Evolutionary conservation across 2,888 invertebrate species (phyloP), one percentile per base, ranked within the genome.

Genomic region (Drosophila borealis): DNA sequence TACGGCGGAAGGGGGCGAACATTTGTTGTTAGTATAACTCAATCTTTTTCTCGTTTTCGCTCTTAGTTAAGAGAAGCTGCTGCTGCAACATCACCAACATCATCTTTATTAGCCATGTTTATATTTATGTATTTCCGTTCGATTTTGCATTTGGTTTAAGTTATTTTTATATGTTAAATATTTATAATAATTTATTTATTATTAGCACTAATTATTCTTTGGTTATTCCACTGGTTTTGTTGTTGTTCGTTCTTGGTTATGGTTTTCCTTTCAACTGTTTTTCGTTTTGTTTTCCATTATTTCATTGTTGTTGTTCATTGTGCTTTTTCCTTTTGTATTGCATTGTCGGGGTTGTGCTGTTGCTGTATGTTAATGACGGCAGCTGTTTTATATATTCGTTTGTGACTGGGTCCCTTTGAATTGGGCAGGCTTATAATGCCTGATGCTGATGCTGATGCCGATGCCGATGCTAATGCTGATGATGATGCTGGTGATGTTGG

Each of bases 1-100:
- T 89, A 94, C 17, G 94, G 90, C 63, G 95, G 94, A 90, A 93
- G 93, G 83, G 92, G 93, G 91, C 89, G 93, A 92, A 78, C 92
- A 90, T 72, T 74, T 72, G 78, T 67, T 88, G 71, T 75, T 79
- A 74, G 64, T 55, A 19, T 61, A 84, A 74, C 70, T 79, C 77
- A 80, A 76, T 75, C 62, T 70, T 44, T 49, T 59, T 65, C 74
- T 71, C 76, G 73, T 51, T 77, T 60, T 60, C 79, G 70, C 71
- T 69, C 51, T 39, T 57, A 59, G 41, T 46, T 17, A 60, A 44
- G 53, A 71, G 63, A 48, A 70, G 70, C 61, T 74, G 60, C 61
- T 74, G 60, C 45, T 66, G 56, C 49, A 70, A 72, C 81, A 81
- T 70, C 78, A 75, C 73, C 78, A 75, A 76, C 83, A 87, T 72